A percentile compares a stretch with the other conserved stretches of the same genome.
Evolutionary conservation across 53 echinoderm and acorn worm genomes (phyloP).

Genomic region (Stichopus horrens): DNA sequence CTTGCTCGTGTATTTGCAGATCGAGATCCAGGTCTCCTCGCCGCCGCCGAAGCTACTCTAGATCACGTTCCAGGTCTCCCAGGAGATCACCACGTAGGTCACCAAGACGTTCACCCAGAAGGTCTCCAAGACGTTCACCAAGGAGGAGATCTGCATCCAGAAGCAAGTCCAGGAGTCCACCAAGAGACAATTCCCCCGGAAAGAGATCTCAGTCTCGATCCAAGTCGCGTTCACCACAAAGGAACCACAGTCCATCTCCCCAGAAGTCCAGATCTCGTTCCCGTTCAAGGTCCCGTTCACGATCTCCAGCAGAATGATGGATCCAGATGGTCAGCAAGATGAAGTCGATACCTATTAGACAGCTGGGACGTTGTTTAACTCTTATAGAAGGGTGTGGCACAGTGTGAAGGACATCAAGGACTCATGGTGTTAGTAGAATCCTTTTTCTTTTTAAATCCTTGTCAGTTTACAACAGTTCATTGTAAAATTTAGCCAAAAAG

Average conservation of each 20-base stretch:
- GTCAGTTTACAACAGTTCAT: too few species aligned
- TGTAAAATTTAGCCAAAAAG: too few species aligned
- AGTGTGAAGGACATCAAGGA: background rate
- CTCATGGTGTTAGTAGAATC: background rate
- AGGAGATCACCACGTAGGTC: constrained; percentile 17
- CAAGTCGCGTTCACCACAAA: constrained; percentile 17
- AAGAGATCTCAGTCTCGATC: constrained; percentile 26
- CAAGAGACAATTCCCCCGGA: constrained; percentile 1
- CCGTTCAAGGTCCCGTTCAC: background rate
- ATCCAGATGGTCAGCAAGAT: background rate
- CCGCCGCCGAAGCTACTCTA: constrained; percentile 19
- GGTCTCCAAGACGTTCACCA: constrained; percentile 7
- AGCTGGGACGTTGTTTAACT: background rate
- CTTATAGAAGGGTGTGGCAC: background rate
- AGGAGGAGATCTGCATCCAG: constrained; percentile 25
- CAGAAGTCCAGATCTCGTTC: constrained; percentile 32
- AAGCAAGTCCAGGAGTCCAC: constrained; percentile 24
- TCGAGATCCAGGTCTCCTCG: constrained; percentile 42
- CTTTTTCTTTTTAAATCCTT: background rate
- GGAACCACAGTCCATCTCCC: constrained; percentile 10
- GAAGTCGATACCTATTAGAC: background rate
- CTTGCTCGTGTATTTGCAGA: background rate
- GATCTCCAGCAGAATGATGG: background rate
- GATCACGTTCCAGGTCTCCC: constrained; percentile 31
- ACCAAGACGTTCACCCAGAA: background rate